Evolutionary conservation across 1,140 invertebrate species (phyloP).

Genomic region (Yoshiicerus persimilis): DNA sequence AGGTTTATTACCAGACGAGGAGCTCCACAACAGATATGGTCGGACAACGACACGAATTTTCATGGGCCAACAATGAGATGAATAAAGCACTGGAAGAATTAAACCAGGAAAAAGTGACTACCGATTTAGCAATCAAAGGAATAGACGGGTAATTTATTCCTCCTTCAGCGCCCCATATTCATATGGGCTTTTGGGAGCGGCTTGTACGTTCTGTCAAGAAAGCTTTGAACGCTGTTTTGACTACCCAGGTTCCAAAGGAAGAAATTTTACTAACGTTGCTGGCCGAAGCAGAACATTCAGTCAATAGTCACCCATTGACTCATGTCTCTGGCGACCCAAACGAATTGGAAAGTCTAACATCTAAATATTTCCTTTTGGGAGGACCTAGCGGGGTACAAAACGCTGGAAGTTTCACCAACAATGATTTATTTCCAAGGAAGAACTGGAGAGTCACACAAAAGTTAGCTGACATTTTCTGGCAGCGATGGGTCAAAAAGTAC

Average conservation of each 20-base stretch:
- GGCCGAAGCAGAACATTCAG: constrained; percentile 39
- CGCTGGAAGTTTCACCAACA: not conserved
- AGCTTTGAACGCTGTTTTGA: not conserved
- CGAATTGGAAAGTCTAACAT: constrained; percentile 32
- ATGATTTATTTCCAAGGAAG: not conserved
- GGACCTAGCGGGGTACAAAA: not conserved
- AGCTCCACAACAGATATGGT: constrained; percentile 35
- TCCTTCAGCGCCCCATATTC: constrained; percentile 43
- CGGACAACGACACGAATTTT: constrained; percentile 51
- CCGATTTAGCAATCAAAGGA: not conserved
- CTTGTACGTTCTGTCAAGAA: not conserved
- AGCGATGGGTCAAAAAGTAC: constrained; percentile 35
- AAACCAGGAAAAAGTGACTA: not conserved
- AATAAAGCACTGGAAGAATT: not conserved
- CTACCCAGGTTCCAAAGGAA: not conserved
- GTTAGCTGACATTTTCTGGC: constrained; percentile 36
- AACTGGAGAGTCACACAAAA: constrained; percentile 14
- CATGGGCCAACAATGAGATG: constrained; percentile 24
- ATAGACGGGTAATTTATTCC: constrained; percentile 45
- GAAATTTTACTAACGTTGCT: constrained; percentile 38
- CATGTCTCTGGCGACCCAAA: constrained; percentile 33
- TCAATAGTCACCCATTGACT: constrained; percentile 50
- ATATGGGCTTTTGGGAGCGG: constrained; percentile 45
- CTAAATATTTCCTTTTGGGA: constrained; percentile 47
- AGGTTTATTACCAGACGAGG: constrained; percentile 49